Conservation (phyloP, 2,797 vertebrate genomes). For the Buceros bicornis region DNA sequence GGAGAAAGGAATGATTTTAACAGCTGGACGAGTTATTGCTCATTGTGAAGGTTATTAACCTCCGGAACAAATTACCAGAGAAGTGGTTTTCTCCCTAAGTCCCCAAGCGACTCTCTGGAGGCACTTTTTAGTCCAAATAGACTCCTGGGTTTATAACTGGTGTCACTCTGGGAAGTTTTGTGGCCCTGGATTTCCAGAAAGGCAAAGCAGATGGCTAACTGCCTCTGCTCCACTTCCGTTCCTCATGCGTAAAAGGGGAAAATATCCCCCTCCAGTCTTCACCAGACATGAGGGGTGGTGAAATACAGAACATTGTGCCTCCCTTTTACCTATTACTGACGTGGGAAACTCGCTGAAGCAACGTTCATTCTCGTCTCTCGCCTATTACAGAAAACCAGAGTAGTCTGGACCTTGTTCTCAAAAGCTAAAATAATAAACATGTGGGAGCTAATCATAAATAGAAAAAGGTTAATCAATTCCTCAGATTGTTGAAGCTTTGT, state of each 20-base stretch:
- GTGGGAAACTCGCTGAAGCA: background rate
- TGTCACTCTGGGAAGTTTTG: rapidly evolving
- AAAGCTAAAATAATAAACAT: background rate
- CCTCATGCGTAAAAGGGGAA: background rate
- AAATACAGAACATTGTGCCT: rapidly evolving
- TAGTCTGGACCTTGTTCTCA: background rate
- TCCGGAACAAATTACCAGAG: background rate
- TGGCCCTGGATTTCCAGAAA: background rate
- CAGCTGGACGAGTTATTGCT: background rate
- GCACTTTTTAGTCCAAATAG: background rate
- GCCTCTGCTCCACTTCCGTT: background rate
- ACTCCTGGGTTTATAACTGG: background rate
- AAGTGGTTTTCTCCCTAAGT: background rate
- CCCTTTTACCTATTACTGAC: background rate
- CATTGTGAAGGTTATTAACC: background rate
- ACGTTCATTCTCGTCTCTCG: background rate
- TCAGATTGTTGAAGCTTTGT: background rate
- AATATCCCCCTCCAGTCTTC: background rate
- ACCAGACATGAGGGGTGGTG: background rate
- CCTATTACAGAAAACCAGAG: background rate
- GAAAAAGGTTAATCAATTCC: slow-evolving; percentile 20
- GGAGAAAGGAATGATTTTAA: background rate
- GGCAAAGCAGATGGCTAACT: background rate
- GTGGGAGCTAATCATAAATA: background rate
- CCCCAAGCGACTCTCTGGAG: background rate